Conservation (phyloP, 2,797 vertebrate genomes). For the Gorsachius magnificus region DNA sequence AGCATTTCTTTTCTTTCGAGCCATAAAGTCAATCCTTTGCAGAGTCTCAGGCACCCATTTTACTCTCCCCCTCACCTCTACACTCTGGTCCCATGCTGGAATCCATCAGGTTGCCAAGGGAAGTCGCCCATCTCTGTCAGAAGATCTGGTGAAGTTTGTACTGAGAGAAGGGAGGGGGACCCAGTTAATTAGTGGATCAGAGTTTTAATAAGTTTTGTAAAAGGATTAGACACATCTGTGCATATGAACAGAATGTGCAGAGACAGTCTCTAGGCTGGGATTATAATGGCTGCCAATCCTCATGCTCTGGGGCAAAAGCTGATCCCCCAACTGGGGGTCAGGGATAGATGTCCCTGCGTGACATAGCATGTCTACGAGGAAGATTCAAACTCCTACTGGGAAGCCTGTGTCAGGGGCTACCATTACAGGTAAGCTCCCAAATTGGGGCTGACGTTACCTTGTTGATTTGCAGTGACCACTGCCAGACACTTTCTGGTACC, state of each 20-base stretch:
- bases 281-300: conserved; percentile 34
- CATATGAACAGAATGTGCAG: conserved; percentile 31
- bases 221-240: conserved; percentile 58
- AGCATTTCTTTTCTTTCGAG: background rate
- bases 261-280: conserved; percentile 50
- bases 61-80: background rate
- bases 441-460: background rate
- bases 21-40: background rate
- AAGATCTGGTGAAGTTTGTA: background rate
- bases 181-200: conserved; percentile 24
- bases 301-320: background rate
- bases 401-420: background rate
- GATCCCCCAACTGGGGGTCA: background rate
- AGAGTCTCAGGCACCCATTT: background rate
- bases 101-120: background rate
- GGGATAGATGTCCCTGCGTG: background rate
- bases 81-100: background rate
- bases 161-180: background rate
- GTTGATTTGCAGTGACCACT: background rate
- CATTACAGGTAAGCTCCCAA: background rate
- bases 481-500: background rate
- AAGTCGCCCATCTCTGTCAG: background rate
- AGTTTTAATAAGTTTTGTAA: conserved; percentile 57
- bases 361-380: accelerated
- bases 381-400: background rate